Evolutionary conservation across 2,797 vertebrate genomes (phyloP), one percentile per base, ranked within the genome.

Genomic region (Amniataba percoides): DNA sequence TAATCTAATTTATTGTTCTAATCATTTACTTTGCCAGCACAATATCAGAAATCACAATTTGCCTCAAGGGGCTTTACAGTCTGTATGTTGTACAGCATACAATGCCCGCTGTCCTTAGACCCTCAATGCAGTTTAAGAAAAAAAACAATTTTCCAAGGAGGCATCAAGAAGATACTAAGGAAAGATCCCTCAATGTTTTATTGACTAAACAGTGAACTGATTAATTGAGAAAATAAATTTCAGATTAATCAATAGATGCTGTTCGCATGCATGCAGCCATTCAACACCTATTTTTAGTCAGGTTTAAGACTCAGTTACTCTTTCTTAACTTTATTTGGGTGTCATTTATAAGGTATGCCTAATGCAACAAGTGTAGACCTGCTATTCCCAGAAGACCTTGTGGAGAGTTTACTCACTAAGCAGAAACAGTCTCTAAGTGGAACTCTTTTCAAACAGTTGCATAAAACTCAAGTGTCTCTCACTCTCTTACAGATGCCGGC

Each of bases 401-500:
- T 25, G 19, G 5, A 16, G 45, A 34, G 4, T n/a, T 21, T 16
- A 11, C 5, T 16, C 19, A 45, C 11, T 43, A 31, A 75, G 53
- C 9, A 51, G 19, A 62, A 59, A 3, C 55, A 11, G 21, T 31
- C 7, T 39, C 12, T n/a, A 68, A 42, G 18, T 18, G 9, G 2
- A 53, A 10, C 40, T 43, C 4, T 51, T 14, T 76, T 10, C 9
- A 36, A 5, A 7, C 5, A 49, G 11, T 51, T 56, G 6, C 16
- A 39, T 65, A 19, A 2, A 61, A 34, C 48, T 21, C 7, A 0
- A 19, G 15, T 51, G 16, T 77, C 23, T 71, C 42, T 52, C 10
- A 1, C 46, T 75, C 15, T 75, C 18, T 23, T 3, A 13, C 82
- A 98, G 97, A 98, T 92, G 96, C 97, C 0, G 95, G 94, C 74